Evolutionary conservation across 2,797 vertebrate species (phyloP).

Genomic region (Neosalanx taihuensis): DNA sequence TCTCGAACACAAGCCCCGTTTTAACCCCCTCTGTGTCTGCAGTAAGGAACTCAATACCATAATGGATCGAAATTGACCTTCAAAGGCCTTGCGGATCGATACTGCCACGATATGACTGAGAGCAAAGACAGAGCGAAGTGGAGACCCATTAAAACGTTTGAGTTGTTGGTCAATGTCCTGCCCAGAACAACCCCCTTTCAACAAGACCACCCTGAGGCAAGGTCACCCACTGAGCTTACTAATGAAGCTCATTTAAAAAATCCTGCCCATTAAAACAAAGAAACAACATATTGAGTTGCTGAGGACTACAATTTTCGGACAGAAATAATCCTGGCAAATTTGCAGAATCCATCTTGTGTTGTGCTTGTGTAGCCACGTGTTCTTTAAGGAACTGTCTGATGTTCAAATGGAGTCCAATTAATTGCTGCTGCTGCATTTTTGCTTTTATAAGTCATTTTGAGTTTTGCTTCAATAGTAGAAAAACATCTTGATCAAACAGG

Average conservation of each 20-base stretch:
- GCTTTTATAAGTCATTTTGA: too few relatives aligned
- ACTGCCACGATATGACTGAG: conserved; percentile 1
- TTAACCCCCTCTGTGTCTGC: conserved; percentile 13
- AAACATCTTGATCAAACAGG: too few relatives aligned
- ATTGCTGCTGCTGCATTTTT: too few relatives aligned
- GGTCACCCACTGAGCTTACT: background rate
- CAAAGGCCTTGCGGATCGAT: background rate
- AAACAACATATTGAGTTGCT: background rate
- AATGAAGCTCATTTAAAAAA: background rate
- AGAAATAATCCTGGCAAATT: background rate
- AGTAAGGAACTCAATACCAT: conserved; percentile 4
- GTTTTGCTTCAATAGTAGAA: too few relatives aligned
- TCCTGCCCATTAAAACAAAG: background rate
- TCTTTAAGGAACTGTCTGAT: too few relatives aligned
- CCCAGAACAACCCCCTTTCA: background rate
- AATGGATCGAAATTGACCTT: conserved; percentile 2
- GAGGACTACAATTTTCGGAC: background rate
- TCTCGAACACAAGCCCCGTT: conserved; percentile 10
- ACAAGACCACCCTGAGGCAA: conserved; percentile 1
- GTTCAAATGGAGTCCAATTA: too few relatives aligned
- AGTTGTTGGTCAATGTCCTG: background rate
- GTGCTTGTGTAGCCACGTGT: background rate
- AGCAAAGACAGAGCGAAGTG: background rate
- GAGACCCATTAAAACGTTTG: background rate
- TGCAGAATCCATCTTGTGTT: background rate